Evolutionary conservation across 2,797 vertebrate genomes (phyloP).

Genomic region (Varecia variegata): DNA sequence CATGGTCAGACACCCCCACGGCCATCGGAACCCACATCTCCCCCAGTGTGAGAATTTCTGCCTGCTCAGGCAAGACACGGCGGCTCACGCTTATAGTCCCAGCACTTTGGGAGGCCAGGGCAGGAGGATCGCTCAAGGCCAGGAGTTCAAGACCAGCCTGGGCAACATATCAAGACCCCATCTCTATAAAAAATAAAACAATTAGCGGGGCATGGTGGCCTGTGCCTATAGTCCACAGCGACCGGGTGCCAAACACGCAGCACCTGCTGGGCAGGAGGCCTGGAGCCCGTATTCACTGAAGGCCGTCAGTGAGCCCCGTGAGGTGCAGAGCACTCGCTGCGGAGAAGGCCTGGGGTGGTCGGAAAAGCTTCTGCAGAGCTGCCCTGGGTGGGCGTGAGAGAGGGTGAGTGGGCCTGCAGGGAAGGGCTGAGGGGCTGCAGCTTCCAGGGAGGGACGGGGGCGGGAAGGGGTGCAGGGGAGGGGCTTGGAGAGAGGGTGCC

Average conservation of each 20-base stretch:
- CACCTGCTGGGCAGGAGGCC: background rate
- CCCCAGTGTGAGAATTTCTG: too few species aligned
- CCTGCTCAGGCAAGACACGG: too few species aligned
- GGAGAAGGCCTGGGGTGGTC: background rate
- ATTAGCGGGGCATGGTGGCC: too few species aligned
- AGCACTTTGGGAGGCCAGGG: background rate
- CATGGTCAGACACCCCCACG: background rate
- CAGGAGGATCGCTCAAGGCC: too few species aligned
- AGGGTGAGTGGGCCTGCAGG: background rate
- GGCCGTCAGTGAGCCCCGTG: background rate
- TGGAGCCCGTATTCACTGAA: too few species aligned
- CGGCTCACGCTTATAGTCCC: too few species aligned
- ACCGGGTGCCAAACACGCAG: background rate
- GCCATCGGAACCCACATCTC: background rate
- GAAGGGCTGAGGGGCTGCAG: background rate
- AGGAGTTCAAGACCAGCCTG: too few species aligned
- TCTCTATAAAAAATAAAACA: too few species aligned
- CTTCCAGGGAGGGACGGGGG: background rate
- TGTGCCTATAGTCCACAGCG: too few species aligned
- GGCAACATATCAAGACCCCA: too few species aligned
- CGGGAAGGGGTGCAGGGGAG: too few species aligned
- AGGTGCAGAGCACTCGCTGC: background rate
- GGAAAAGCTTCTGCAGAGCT: background rate
- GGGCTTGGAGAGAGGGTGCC: background rate
- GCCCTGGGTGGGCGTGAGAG: background rate